Evolutionary conservation across 92 coral and sea anemone species (phyloP).

Genomic region (Pocillopora grandis): DNA sequence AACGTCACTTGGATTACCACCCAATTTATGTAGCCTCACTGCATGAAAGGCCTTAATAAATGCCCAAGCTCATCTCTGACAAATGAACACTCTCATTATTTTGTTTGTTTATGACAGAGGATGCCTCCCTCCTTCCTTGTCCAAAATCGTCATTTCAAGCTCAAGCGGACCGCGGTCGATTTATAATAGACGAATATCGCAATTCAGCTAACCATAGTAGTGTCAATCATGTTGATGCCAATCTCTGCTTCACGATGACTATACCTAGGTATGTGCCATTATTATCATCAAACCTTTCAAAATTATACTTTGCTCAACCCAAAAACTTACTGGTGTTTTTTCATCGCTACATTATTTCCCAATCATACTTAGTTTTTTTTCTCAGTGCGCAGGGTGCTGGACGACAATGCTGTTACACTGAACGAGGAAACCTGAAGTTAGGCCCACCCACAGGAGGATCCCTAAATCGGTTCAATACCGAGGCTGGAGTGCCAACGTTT

Average conservation of each 20-base stretch:
- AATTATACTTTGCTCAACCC: no score
- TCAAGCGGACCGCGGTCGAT: conserved; percentile 72
- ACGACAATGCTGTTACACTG: conserved; percentile 76
- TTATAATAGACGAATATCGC: conserved; percentile 51
- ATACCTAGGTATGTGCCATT: conserved; percentile 52
- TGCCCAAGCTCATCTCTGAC: no score
- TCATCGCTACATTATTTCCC: no score
- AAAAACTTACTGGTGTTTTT: no score
- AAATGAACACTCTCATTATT: no score
- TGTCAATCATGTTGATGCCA: conserved; percentile 52
- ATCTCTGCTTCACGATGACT: conserved; percentile 58
- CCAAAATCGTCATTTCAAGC: conserved; percentile 73
- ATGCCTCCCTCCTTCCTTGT: conserved; percentile 44
- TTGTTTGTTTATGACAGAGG: neutral
- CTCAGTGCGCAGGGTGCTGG: conserved; percentile 67
- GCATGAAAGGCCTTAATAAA: no score
- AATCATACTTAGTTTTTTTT: neutral
- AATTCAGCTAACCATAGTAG: conserved; percentile 31
- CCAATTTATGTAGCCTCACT: no score
- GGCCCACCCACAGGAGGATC: no score
- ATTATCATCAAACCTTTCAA: no score
- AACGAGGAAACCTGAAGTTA: conserved; percentile 56
- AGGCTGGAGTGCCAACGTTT: conserved; percentile 13
- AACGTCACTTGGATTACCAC: no score
- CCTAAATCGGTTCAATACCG: no score